Percentiles rank a stretch among this genome's conserved stretches.
These are phyloP conservation scores for Pseudomyrmex sp. DNA, from an alignment of 1,140 invertebrate genomes.

Conservation along the genomic window DNA sequence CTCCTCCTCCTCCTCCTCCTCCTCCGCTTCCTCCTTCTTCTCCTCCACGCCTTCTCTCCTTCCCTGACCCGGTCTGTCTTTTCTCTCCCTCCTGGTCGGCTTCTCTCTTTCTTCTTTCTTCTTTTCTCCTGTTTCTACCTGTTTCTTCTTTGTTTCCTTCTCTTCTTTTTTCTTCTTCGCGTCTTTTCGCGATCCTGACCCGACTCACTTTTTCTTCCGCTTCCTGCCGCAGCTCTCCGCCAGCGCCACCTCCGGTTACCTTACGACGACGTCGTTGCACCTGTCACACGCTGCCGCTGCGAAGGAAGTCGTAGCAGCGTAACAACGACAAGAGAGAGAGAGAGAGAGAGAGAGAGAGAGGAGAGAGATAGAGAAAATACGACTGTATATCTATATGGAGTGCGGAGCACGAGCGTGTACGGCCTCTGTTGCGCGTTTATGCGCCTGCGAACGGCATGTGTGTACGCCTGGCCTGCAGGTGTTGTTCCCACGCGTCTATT, in stretches of 20 bases:
- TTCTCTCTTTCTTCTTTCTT: slow-evolving; percentile 37
- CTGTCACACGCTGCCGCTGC: slow-evolving; percentile 70
- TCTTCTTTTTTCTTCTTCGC: slow-evolving; percentile 48
- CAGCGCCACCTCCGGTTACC: slow-evolving; percentile 67
- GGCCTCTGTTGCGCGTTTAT: slow-evolving; percentile 56
- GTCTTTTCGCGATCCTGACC: slow-evolving; percentile 23
- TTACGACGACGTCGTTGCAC: slow-evolving; percentile 67
- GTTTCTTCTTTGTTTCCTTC: slow-evolving; percentile 20
- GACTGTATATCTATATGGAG: slow-evolving; percentile 18
- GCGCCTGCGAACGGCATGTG: slow-evolving; percentile 62
- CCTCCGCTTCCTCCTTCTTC: slow-evolving; percentile 27
- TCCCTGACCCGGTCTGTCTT: slow-evolving; percentile 40
- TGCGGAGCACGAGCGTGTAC: slow-evolving; percentile 37
- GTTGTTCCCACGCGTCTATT: slow-evolving; percentile 78
- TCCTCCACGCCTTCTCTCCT: slow-evolving; percentile 29
- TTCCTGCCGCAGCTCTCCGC: slow-evolving; percentile 66
- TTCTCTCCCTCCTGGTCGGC: slow-evolving; percentile 12
- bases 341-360: slow-evolving; percentile 49
- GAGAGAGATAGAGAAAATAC: slow-evolving; percentile 36
- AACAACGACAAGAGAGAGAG: slow-evolving; percentile 38
- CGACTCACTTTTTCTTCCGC: slow-evolving; percentile 69
- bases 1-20: slow-evolving; percentile 60
- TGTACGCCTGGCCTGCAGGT: slow-evolving; percentile 72
- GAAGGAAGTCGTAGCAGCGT: slow-evolving; percentile 61
- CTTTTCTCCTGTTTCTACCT: not conserved